Base-by-base conservation (phyloP, 2,113 vertebrate genomes). In the Cervus canadensis region DNA sequence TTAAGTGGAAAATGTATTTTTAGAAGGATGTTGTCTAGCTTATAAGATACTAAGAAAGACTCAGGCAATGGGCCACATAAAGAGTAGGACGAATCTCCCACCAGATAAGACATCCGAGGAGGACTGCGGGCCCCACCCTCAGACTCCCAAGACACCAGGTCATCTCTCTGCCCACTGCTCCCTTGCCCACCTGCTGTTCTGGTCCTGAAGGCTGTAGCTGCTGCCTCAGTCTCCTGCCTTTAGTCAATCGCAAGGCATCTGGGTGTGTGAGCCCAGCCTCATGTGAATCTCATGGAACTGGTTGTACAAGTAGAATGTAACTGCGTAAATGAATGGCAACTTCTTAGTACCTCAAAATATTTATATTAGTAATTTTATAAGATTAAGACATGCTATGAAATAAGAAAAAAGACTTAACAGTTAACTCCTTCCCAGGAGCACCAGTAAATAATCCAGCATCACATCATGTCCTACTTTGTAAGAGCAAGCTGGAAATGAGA, bases 41-140 rank as follows among this genome's bases (percentile, higher is more conserved):
- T 76, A 45, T 3, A 89, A 43, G 40, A 81, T 56, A 17, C 28
- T 54, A 26, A 54, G 54, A 82, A 90, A 87, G 50, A 57, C 3
- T 26, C 3, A 2, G 40, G 14, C 56, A 19, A 28, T 0, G 23
- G 60, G 16, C 11, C 43, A 3, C 10, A 40, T 21, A 54, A 21
- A 15, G 14, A 8, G 23, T 7, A 17, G 21, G 23, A 30, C 16
- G 13, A 79, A 79, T 21, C 17, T 3, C 7, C 43, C 5, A 9
- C 2, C 19, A 9, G 40, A 6, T 5, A 19, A 60, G 40, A 1
- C 45, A 15, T 17, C 4, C 2, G 0, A 0, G 5, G 15, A 62
- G 50, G 5, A 71, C 7, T 17, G 0, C 3, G 6, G 19, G 16
- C 21, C 10, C 3, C 13, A 16, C 50, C 71, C 52, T 28, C 36